Base-by-base conservation (phyloP, 2,888 invertebrate species). In the Drosophila algonquin region DNA sequence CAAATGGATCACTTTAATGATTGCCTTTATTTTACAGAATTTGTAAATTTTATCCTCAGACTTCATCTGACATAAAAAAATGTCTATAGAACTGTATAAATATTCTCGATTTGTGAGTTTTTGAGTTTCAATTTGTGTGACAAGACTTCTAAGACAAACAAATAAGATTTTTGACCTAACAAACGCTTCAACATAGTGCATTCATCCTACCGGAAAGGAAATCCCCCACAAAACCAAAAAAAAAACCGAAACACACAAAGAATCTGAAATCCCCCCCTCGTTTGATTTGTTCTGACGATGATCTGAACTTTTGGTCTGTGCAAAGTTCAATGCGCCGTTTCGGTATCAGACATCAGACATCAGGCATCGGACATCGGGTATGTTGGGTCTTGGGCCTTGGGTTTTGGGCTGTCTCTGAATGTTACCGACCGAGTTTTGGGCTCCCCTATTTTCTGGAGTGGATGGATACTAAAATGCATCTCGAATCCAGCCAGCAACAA, bases 281-380 rank as follows among this genome's bases (percentile, higher is more conserved):
- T 87, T 83, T 83, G 87, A 82, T 77, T 88, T 76, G 73, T 67
- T 63, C 54, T 61, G 61, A 69, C 60, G 48, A 30, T 24, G 69
- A 73, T 57, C 74, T 83, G 84, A 83, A 83, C 87, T 86, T 88
- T 88, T 52, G 81, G 73, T 74, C 60, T 64, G 78, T 62, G 69
- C 84, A 87, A 89, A 83, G 83, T 89, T 83, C 83, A 83, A 78
- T 89, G 83, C 71, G 81, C 84, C 69, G 87, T 70, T 73, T 40
- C 6, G 6, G 40, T 40, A 40, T 40, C 40, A 14, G 56, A 58
- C 58, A 65, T 65, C 30, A 10, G 70, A 48, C 65, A 55, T 32
- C 48, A 30, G 30, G 8, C 30, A 30, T 30, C 30, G 60, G 45
- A 46, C 24, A 64, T 35, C 35, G 24, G 14, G 70, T 35, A 69